Percentiles rank a stretch among this genome's conserved stretches.
Conservation (phyloP, 1,140 invertebrate genomes). For the Holcopasites calliopsidis region DNA sequence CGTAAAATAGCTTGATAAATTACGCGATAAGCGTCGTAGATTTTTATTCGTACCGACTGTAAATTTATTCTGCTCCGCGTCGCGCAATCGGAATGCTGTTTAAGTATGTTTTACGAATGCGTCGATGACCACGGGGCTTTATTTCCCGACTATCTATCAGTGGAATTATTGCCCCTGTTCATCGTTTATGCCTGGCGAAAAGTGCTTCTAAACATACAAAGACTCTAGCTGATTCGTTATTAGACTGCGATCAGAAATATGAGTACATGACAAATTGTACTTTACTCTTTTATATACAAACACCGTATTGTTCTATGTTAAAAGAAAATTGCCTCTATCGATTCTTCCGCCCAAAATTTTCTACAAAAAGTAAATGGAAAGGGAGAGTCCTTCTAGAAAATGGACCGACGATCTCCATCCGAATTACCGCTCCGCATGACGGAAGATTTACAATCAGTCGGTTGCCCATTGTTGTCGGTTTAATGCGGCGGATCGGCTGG, state of each 20-base stretch:
- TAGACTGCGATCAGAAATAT: no score
- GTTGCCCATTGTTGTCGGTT: slow-evolving; percentile 6
- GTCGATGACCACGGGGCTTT: slow-evolving; percentile 27
- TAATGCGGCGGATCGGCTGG: slow-evolving; percentile 10
- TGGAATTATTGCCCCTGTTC: neutral
- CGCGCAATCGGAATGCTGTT: slow-evolving; percentile 34
- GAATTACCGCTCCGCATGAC: neutral
- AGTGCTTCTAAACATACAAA: no score
- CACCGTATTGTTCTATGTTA: no score
- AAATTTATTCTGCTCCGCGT: slow-evolving; percentile 47
- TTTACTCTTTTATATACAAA: no score
- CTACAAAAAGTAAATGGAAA: no score
- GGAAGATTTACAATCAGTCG: slow-evolving; percentile 1
- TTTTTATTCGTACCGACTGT: slow-evolving; percentile 47
- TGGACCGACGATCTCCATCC: neutral
- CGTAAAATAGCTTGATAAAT: slow-evolving; percentile 45
- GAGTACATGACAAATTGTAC: no score
- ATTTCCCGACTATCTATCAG: slow-evolving; percentile 17
- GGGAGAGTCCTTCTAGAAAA: neutral
- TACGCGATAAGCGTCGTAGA: slow-evolving; percentile 48
- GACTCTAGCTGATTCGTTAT: no score
- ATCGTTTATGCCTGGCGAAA: no score
- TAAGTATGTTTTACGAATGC: slow-evolving; percentile 56
- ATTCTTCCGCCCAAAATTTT: no score
- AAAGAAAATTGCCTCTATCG: no score